These are phyloP conservation scores for Panurus biarmicus DNA, from an alignment of 2,113 vertebrate genomes.

Conservation along the genomic window DNA sequence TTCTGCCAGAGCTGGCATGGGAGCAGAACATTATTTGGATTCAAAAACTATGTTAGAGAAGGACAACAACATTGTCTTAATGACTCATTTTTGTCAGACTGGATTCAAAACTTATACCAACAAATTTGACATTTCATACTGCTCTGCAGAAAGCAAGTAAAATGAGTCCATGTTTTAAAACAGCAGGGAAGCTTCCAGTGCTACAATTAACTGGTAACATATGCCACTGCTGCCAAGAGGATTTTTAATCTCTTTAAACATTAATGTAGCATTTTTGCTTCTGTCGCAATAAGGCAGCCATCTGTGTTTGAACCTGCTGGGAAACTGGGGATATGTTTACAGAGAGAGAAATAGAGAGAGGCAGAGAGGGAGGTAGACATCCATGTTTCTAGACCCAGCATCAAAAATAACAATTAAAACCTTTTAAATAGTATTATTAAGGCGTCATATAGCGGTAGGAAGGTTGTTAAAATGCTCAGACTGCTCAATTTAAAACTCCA, in stretches of 20 bases:
- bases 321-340: slow-evolving; percentile 65
- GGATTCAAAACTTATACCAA: slow-evolving; percentile 66
- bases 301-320: slow-evolving; percentile 76
- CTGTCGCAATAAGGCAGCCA: slow-evolving; percentile 76
- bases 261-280: slow-evolving; percentile 80
- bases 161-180: slow-evolving; percentile 71
- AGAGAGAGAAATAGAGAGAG: slow-evolving; percentile 49
- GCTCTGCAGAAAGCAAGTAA: slow-evolving; percentile 67
- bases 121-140: slow-evolving; percentile 71
- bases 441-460: slow-evolving; percentile 3
- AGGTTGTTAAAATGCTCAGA: slow-evolving; percentile 3
- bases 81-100: slow-evolving; percentile 63
- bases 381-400: slow-evolving; percentile 19
- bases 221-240: slow-evolving; percentile 76
- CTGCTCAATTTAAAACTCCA: slow-evolving; percentile 32
- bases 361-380: slow-evolving; percentile 20
- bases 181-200: slow-evolving; percentile 75
- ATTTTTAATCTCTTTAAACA: slow-evolving; percentile 79
- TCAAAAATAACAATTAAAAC: slow-evolving; percentile 57
- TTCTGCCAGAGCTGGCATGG: slow-evolving; percentile 35
- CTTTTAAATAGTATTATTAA: slow-evolving; percentile 53
- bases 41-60: slow-evolving; percentile 44
- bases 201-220: slow-evolving; percentile 83
- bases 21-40: slow-evolving; percentile 49
- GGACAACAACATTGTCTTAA: slow-evolving; percentile 54